Evolutionary conservation across 2,797 vertebrate genomes (phyloP).

Genomic region (Ctenochaetus hawaiiensis): DNA sequence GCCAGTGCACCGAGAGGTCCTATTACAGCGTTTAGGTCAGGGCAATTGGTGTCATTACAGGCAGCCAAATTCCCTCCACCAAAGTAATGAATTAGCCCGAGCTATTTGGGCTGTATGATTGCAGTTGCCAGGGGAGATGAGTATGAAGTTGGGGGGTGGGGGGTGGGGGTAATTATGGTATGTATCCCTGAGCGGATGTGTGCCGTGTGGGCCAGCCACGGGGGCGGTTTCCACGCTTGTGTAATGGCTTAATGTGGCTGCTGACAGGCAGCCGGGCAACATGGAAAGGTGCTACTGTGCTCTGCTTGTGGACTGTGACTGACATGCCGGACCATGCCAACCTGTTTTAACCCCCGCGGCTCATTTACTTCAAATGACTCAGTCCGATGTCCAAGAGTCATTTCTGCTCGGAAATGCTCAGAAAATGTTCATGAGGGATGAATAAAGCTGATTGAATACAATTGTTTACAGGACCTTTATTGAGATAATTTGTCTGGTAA

Average conservation of each 20-base stretch:
- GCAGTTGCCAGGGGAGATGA: conserved; percentile 92
- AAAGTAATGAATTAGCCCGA: conserved; percentile 94
- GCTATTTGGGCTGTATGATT: conserved; percentile 92
- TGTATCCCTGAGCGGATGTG: conserved; percentile 79
- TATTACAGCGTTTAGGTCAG: conserved; percentile 95
- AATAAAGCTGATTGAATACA: conserved; percentile 61
- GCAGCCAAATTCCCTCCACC: conserved; percentile 93
- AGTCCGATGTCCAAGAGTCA: conserved; percentile 47
- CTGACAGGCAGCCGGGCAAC: conserved; percentile 76
- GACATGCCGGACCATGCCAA: conserved; percentile 65
- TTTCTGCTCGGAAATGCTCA: conserved; percentile 38
- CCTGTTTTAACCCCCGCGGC: conserved; percentile 57
- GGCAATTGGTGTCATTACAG: conserved; percentile 98
- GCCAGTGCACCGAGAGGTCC: conserved; percentile 89
- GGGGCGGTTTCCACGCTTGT: conserved; percentile 73
- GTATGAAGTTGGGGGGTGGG: conserved; percentile 86
- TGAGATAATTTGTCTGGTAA: conserved; percentile 55
- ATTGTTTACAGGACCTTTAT: conserved; percentile 66
- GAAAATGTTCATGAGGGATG: conserved; percentile 42
- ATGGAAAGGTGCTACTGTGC: conserved; percentile 82
- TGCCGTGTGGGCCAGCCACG: conserved; percentile 70
- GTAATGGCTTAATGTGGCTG: conserved; percentile 79
- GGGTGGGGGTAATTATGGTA: conserved; percentile 81
- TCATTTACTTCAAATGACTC: conserved; percentile 70
- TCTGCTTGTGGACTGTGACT: conserved; percentile 75